Conservation (phyloP, 2,797 vertebrate species). For the Amblyraja radiata region DNA sequence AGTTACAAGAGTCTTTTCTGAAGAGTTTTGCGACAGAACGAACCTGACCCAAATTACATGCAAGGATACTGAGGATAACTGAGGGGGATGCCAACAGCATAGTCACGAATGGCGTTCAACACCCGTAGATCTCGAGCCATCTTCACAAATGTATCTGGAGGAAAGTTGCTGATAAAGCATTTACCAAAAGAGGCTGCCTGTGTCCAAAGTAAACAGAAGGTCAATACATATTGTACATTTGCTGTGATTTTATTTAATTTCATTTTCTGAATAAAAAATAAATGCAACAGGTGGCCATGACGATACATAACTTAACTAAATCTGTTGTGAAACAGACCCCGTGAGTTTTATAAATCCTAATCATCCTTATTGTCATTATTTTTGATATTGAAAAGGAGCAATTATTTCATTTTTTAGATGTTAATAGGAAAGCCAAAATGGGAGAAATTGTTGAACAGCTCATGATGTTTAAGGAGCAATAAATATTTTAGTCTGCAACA, state of each 20-base stretch:
- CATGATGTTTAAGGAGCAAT: not conserved
- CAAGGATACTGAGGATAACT: constrained; percentile 82
- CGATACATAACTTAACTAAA: not conserved
- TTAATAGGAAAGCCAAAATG: not conserved
- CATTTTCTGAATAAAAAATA: not conserved
- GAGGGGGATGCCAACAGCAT: constrained; percentile 79
- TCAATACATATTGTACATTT: not conserved
- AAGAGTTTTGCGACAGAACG: not conserved
- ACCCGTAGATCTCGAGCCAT: constrained; percentile 84
- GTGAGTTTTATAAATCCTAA: not conserved
- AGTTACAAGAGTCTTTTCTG: not conserved
- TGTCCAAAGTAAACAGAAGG: not conserved
- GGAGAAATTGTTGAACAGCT: not conserved
- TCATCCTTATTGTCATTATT: not conserved
- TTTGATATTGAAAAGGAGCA: not conserved
- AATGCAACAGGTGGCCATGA: not conserved
- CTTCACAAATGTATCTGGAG: constrained; percentile 72
- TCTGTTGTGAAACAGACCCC: not conserved
- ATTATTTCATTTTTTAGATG: not conserved
- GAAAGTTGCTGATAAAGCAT: constrained; percentile 84
- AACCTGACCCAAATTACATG: not conserved
- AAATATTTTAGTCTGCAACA: not conserved
- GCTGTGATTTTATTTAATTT: not conserved
- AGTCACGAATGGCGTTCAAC: constrained; percentile 80
- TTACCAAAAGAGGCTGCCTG: constrained; percentile 93